Percentiles rank a stretch among this genome's conserved stretches.
These are phyloP conservation scores for Vanessa atalanta DNA, from an alignment of 1,140 invertebrate genomes.

Conservation along the genomic window DNA sequence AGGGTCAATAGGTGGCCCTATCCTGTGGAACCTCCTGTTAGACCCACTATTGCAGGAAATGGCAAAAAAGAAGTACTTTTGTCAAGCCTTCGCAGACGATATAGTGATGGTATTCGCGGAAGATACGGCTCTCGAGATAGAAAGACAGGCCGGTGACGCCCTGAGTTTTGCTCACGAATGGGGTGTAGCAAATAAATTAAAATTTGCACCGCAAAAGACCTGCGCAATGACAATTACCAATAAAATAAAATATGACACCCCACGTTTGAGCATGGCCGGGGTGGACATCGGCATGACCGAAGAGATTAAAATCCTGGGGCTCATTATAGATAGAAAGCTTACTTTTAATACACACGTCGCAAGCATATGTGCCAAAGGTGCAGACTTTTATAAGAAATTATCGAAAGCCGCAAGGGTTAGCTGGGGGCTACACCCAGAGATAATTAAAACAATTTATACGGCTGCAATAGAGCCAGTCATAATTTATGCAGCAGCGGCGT, in stretches of 20 bases:
- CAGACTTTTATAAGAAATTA: conserved; percentile 20
- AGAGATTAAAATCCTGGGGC: conserved; percentile 29
- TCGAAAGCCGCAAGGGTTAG: conserved; percentile 17
- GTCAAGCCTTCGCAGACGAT: not conserved
- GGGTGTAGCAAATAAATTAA: not conserved
- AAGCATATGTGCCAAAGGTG: conserved; percentile 8
- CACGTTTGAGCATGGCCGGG: conserved; percentile 27
- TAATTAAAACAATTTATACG: no score
- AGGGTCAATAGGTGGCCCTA: not conserved
- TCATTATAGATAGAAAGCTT: conserved; percentile 25
- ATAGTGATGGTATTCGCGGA: not conserved
- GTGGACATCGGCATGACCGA: not conserved
- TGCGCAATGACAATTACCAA: not conserved
- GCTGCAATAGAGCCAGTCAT: conserved; percentile 36
- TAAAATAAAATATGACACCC: conserved; percentile 1
- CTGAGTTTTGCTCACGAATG: not conserved
- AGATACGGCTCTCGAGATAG: not conserved
- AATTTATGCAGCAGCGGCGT: conserved; percentile 37
- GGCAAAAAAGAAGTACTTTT: not conserved
- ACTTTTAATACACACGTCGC: conserved; percentile 29
- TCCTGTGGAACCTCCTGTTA: not conserved
- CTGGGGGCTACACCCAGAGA: conserved; percentile 35
- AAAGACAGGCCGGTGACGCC: not conserved
- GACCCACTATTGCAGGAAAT: not conserved
- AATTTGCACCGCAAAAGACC: not conserved